Base-by-base conservation (phyloP, 2,888 invertebrate genomes). In the Xanthia togata region DNA sequence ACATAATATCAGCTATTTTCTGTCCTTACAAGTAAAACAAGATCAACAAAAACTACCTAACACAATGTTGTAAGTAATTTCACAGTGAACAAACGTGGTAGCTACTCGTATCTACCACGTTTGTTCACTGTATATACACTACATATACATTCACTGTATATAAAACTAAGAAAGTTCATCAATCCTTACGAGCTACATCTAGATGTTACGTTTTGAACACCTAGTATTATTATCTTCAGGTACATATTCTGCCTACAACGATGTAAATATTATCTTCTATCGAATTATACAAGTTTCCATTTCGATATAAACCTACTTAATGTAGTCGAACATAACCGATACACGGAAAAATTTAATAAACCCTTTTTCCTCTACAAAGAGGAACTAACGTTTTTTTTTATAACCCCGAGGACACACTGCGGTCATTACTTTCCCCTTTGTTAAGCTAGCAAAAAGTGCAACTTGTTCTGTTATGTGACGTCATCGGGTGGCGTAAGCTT, bases 401-500 rank as follows among this genome's bases (percentile, higher is more conserved):
- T 88, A 83, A 82, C 69, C 63, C 77, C 60, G 64, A 78, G 78
- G 88, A 85, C 79, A 76, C 73, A 67, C 80, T 55, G 78, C 65
- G 87, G 82, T 78, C 79, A 82, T 88, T 79, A 81, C 76, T 85
- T 85, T 78, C 75, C 79, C 69, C 89, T 88, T 87, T 88, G 87
- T 81, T 83, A 76, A 67, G 72, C 41, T 23, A 73, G 71, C 72
- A 70, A 70, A 60, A 76, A 72, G 44, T 31, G 44, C 2, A 53
- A 64, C 26, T 57, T 73, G 41, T 38, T 65, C n/a, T 31, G 3
- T 17, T 59, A 57, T n/a, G 53, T 64, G 68, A 76, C 70, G 47
- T 76, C 83, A 72, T 64, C 53, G 63, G 26, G 57, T 26, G n/a
- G n/a, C 17, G 55, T 44, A 38, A 62, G 41, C 60, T n/a, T n/a